Base-by-base conservation (phyloP, 2,797 vertebrate genomes). In the Scleropages formosus region DNA sequence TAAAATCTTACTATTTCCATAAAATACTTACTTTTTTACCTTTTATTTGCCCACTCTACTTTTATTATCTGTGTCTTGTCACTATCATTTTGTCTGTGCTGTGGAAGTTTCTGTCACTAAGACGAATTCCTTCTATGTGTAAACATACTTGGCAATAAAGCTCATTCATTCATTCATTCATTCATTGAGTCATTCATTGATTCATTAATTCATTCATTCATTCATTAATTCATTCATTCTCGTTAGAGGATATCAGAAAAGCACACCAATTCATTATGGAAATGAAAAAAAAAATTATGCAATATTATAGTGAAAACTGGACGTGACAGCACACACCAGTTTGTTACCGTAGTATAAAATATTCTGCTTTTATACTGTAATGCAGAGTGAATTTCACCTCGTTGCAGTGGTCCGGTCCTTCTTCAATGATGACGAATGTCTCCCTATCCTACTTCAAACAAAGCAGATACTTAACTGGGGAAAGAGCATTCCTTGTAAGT, bases 381-480 rank as follows among this genome's bases (percentile, higher is more conserved):
- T 56, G 12, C 53, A 56, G 1, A 12, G 12, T 69, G 49, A 69
- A 47, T 69, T 31, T 31, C 20, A 49, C 67, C 46, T 53, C 69
- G 67, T 53, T 49, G 22, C 15, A 26, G 20, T 24, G 22, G 47
- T 69, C 46, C 51, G 20, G 16, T 69, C 67, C 24, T 22, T 26
- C 69, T 26, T 20, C 13, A 24, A 16, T 69, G 24, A 8, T 16
- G 22, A 69, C 13, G 24, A 69, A 20, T 53, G 67, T 49, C 46
- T 69, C 67, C 16, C 47, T 44, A 8, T 46, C 46, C 67, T 16
- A 47, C 68, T 68, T 66, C 68, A 68, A 67, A 46, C 53, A 39
- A 31, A 31, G 26, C 13, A 65, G 65, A 31, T 58, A 27, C 75
- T 75, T 64, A 18, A 9, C 68, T 31, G 7, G 31, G 16, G 22